Evolutionary conservation across 2,797 vertebrate species (phyloP).

Genomic region (Cetoscarus ocellatus): DNA sequence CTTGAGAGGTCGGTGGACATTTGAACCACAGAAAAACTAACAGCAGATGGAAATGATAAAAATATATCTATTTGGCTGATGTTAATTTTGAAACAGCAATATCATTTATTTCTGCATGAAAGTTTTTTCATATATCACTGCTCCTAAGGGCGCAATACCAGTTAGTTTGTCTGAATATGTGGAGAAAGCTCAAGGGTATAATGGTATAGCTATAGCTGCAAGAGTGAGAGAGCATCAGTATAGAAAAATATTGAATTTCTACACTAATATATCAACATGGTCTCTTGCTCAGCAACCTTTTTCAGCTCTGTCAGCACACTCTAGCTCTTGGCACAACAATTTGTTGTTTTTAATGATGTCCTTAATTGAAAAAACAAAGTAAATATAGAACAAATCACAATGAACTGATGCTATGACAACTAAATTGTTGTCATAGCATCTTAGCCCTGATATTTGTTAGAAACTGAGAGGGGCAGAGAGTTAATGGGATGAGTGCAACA

Average conservation of each 20-base stretch:
- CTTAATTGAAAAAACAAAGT: too few relatives aligned
- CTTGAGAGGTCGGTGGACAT: slow-evolving; percentile 6
- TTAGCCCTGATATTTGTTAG: too few relatives aligned
- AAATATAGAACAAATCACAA: too few relatives aligned
- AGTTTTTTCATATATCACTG: slow-evolving; percentile 12
- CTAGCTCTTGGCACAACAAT: neutral
- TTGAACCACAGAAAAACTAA: neutral
- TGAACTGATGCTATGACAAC: too few relatives aligned
- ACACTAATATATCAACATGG: slow-evolving; percentile 13
- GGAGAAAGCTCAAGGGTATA: slow-evolving; percentile 5
- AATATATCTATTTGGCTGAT: slow-evolving; percentile 7
- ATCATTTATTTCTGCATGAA: slow-evolving; percentile 17
- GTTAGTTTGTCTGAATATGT: slow-evolving; percentile 39
- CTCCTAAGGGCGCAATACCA: slow-evolving; percentile 4
- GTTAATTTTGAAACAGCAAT: slow-evolving; percentile 11
- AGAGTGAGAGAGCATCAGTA: neutral
- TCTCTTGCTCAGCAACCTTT: neutral
- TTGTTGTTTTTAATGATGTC: too few relatives aligned
- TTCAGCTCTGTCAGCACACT: neutral
- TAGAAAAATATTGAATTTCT: slow-evolving; percentile 2
- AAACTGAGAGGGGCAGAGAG: too few relatives aligned
- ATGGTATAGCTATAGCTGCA: neutral
- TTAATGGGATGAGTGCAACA: too few relatives aligned
- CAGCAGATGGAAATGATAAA: slow-evolving; percentile 14
- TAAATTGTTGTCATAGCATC: too few relatives aligned